Conservation (phyloP, 2,797 vertebrate species). For the Esox masquinongy region DNA sequence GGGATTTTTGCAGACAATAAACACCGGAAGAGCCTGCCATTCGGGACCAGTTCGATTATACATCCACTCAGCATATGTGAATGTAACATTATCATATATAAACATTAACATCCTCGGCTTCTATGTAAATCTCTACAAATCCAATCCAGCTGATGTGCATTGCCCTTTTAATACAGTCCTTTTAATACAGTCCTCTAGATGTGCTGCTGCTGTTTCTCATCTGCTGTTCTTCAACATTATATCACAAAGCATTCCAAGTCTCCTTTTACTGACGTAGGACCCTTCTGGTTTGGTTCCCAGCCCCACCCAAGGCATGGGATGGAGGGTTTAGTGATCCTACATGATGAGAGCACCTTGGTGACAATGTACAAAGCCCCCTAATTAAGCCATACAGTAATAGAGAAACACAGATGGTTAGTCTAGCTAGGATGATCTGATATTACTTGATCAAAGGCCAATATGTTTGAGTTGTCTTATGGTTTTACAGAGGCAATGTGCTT, state of each 20-base stretch:
- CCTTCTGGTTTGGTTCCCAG: not conserved
- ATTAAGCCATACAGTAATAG: no score
- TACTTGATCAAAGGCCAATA: not conserved
- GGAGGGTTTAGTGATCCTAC: not conserved
- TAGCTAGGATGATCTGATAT: not conserved
- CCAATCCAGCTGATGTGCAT: conserved; percentile 29
- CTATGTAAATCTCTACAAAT: conserved; percentile 36
- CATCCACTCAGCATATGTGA: conserved; percentile 47
- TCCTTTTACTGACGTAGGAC: not conserved
- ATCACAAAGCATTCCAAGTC: not conserved
- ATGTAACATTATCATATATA: conserved; percentile 53
- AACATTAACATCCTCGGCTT: conserved; percentile 67
- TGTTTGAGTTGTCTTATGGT: not conserved
- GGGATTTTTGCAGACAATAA: conserved; percentile 66
- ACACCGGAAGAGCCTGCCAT: conserved; percentile 68
- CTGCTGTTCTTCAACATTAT: not conserved
- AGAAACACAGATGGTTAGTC: no score
- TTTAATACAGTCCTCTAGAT: not conserved
- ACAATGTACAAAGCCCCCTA: not conserved
- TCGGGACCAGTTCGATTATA: conserved; percentile 57
- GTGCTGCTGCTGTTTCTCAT: not conserved
- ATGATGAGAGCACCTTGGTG: not conserved
- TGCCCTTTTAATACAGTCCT: not conserved
- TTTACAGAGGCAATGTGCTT: not conserved
- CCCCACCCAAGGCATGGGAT: not conserved